Evolutionary conservation across 2,888 invertebrate genomes (phyloP), one percentile per base, ranked within the genome.

Genomic region (Fabriciana adippe): DNA sequence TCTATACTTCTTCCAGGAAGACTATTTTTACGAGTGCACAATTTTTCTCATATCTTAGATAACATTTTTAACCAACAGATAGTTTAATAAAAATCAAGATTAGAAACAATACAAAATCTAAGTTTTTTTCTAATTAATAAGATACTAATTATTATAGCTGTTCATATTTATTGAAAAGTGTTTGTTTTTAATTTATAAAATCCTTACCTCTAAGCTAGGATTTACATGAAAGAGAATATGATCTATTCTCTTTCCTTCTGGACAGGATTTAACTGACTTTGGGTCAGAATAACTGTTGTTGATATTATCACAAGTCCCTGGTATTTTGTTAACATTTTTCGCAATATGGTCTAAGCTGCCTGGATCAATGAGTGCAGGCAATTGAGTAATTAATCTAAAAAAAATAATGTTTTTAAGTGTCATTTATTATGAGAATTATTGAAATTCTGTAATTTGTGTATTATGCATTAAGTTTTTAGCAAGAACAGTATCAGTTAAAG

Each of bases 231-330:
- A 97, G 76, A 99, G 90, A 74, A 99, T 96, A 84, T 99, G 98
- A 92, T 99, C 99, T 75, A 99, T 98, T 71, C 99, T 94, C 84
- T 97, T 96, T 18, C 99, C 99, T 54, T 94, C 89, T 0, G 96
- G 95, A 64, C 90, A 89, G 14, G 85, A 83, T 67, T 92, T 90
- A 2, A 93, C 88, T 63, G 91, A 77, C 57, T 87, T 90, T 1
- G 89, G 83, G 64, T 94, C 87, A 0, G 97, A 95, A 82, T 98
- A 99, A 75, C 96, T 96, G 85, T 99, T 99, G 73, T 95, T 94
- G 6, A 94, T 75, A 70, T 83, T 82, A 26, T 91, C 88, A 67
- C 96, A 96, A 15, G 99, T 99, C 50, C 96, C 95, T 21, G 47
- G 21, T 6, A 62, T 72, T 53, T 82, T 81, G 0, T 72, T 70